Evolutionary conservation across 2,888 invertebrate species (phyloP).

Genomic region (Drosophila quinaria): DNA sequence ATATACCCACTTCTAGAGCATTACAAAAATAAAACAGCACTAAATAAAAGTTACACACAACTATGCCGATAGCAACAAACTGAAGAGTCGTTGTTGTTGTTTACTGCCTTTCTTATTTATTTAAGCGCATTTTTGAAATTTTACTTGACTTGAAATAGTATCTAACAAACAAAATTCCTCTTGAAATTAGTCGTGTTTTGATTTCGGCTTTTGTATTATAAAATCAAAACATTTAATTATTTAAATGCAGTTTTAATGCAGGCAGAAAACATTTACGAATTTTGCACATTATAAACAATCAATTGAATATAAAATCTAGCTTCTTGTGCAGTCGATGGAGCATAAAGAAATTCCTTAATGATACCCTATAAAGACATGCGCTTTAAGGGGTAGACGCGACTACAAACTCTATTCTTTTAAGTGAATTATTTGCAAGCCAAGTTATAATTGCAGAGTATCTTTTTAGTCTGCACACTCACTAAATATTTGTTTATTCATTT

Average conservation of each 20-base stretch:
- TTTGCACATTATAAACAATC: slow-evolving; percentile 53
- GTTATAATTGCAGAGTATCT: background rate
- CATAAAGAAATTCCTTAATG: slow-evolving; percentile 5
- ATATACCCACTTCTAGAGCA: background rate
- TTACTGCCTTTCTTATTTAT: slow-evolving; percentile 8
- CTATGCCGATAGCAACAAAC: slow-evolving; percentile 33
- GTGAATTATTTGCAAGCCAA: too few species aligned
- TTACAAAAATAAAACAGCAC: slow-evolving; percentile 19
- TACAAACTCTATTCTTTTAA: background rate
- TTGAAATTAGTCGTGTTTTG: slow-evolving; percentile 7
- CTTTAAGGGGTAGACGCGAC: background rate
- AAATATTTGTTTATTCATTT: slow-evolving; percentile 7
- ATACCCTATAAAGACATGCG: slow-evolving; percentile 21
- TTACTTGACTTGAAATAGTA: slow-evolving; percentile 26
- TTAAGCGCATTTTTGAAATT: slow-evolving; percentile 24
- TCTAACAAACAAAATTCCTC: background rate
- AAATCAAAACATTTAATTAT: slow-evolving; percentile 15
- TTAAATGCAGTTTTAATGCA: slow-evolving; percentile 18
- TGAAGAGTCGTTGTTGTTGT: slow-evolving; percentile 7
- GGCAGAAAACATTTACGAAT: slow-evolving; percentile 3
- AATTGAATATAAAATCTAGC: slow-evolving; percentile 57
- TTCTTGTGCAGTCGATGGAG: slow-evolving; percentile 22
- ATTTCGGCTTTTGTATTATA: background rate
- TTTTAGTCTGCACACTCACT: background rate
- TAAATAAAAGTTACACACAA: slow-evolving; percentile 6